phyloP scores from a whole-genome alignment of 2,888 invertebrate species.

The Unio delphinus region DNA sequence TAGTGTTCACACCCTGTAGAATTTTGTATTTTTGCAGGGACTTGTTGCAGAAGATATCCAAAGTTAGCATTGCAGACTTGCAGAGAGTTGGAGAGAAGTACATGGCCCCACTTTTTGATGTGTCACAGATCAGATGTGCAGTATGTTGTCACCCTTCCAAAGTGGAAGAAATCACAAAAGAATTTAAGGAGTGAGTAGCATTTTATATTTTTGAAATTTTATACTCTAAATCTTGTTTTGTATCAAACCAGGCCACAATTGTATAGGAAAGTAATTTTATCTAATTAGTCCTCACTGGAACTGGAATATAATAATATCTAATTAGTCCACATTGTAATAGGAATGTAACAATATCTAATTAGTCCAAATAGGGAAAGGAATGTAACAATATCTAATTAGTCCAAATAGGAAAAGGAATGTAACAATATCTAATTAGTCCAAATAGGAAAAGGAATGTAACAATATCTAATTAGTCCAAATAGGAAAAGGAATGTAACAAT shows the following conservation, averaged over 20 bases:
- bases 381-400: too few relatives aligned
- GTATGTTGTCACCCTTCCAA: slow-evolving; percentile 86
- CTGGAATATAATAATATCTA: background rate
- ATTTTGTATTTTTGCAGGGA: slow-evolving; percentile 73
- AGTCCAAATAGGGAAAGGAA: too few relatives aligned
- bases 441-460: too few relatives aligned
- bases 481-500: too few relatives aligned
- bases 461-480: too few relatives aligned
- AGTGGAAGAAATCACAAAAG: slow-evolving; percentile 78
- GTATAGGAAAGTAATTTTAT: background rate
- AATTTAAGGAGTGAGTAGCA: slow-evolving; percentile 75
- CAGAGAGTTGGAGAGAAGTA: slow-evolving; percentile 81
- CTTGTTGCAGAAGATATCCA: slow-evolving; percentile 79
- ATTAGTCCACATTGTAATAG: background rate
- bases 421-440: too few relatives aligned
- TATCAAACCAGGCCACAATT: background rate
- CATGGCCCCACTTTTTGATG: slow-evolving; percentile 80
- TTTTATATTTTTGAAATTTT: too few relatives aligned
- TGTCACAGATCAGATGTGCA: slow-evolving; percentile 77
- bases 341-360: too few relatives aligned
- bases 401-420: too few relatives aligned
- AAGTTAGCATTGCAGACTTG: slow-evolving; percentile 79
- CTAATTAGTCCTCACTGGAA: background rate
- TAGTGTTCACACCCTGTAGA: background rate
- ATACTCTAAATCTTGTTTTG: background rate